phyloP scores from a whole-genome alignment of 2,797 vertebrate species.

The Vultur gryphus region DNA sequence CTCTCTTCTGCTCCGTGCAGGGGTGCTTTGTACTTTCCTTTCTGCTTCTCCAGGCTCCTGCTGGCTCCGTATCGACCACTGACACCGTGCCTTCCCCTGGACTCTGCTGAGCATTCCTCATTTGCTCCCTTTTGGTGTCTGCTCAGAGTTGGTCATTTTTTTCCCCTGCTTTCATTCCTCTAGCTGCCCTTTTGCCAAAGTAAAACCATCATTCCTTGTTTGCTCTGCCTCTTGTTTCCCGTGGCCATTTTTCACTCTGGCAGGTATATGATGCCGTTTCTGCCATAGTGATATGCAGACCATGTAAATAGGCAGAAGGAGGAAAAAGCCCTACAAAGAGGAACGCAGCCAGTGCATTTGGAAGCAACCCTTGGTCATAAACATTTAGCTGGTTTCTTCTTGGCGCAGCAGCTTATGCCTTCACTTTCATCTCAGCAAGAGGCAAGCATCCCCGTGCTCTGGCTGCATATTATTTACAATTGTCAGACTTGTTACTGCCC shows the following conservation, averaged over 20 bases:
- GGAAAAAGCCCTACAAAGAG: not conserved
- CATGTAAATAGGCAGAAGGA: not conserved
- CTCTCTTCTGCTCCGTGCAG: not conserved
- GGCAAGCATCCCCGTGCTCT: not conserved
- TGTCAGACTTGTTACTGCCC: not conserved
- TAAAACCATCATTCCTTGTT: not conserved
- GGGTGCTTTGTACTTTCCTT: not conserved
- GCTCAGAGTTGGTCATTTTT: not conserved
- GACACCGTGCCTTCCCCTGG: not conserved
- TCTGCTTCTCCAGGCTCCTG: not conserved
- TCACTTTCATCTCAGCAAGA: not conserved
- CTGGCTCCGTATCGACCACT: accelerated
- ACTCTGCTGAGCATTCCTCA: not conserved
- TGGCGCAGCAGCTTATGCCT: not conserved
- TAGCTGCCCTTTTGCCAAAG: not conserved
- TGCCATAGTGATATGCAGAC: not conserved
- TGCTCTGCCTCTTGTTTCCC: not conserved
- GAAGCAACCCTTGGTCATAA: not conserved
- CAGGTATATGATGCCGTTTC: not conserved
- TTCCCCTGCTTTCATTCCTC: not conserved
- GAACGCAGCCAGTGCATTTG: not conserved
- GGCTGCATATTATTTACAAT: not conserved
- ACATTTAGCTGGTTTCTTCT: not conserved
- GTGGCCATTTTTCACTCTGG: not conserved
- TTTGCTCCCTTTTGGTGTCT: not conserved